Base-by-base conservation (phyloP, 1,140 invertebrate species). In the Chironomus striatipennis region DNA sequence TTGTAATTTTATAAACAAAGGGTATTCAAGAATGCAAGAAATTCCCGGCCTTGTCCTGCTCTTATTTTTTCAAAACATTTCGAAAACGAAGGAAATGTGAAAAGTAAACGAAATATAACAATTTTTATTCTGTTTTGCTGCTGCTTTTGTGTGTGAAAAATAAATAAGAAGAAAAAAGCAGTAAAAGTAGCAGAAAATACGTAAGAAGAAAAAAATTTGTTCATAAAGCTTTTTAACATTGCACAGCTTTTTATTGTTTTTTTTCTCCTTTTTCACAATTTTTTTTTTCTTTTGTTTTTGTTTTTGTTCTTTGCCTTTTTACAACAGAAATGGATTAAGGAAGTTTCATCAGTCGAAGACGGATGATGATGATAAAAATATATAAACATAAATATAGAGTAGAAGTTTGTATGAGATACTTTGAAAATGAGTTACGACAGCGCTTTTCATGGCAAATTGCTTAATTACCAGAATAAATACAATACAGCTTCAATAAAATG, bases 161-260 rank as follows among this genome's bases (percentile, higher is more conserved):
- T 12, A 57, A 57, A 70, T 21, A 57, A 12, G 10, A 57, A n/a
- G n/a, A n/a, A 67, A 67, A 65, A 70, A 70, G 65, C 65, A 70
- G 65, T 20, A 57, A 57, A 57, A 57, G 47, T 57, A 57, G 47
- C 47, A 57, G n/a, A 57, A 57, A 57, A 57, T 12, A 57, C 5
- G 8, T 34, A 57, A 57, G 12, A 57, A 57, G 12, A 57, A 57
- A 57, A 57, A 34, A 70, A 70, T 20, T 70, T 70, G 17, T 21
- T 70, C 65, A 70, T 70, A 70, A 70, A 70, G 65, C 65, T 70
- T 17, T 70, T 57, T 70, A 70, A 70, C 65, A 70, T 70, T 70
- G 65, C 65, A 70, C 18, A 70, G 65, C 65, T 70, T 70, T 34
- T 70, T 70, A 70, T 18, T 18, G 65, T 70, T 70, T 18, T 18